These are phyloP conservation scores for Uropsilus gracilis DNA, from an alignment of 2,113 vertebrate genomes.

Conservation along the genomic window DNA sequence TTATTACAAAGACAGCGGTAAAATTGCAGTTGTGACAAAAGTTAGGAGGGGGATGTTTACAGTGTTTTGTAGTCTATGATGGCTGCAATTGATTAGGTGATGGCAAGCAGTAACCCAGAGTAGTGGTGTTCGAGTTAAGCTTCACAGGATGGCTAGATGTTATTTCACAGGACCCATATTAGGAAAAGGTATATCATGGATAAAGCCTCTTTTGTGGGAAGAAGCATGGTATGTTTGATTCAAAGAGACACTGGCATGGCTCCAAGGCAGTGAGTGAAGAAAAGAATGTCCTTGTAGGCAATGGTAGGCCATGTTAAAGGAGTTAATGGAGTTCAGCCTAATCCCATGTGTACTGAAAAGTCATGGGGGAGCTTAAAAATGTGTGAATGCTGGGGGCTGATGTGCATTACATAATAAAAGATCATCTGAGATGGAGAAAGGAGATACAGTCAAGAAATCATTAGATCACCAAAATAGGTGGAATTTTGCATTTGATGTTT, in stretches of 20 bases:
- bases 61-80: not conserved
- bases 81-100: not conserved
- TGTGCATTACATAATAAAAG: not conserved
- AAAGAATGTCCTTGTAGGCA: not conserved
- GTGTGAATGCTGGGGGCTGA: no score
- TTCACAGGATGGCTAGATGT: not conserved
- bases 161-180: not conserved
- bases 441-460: not conserved
- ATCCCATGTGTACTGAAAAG: not conserved
- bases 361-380: not conserved
- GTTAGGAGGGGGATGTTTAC: not conserved
- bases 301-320: not conserved
- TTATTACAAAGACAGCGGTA: not conserved
- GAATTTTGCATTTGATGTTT: not conserved
- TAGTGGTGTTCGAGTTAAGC: not conserved
- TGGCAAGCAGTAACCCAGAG: not conserved
- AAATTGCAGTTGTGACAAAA: not conserved
- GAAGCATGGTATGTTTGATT: not conserved
- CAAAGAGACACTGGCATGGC: not conserved
- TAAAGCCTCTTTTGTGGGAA: not conserved
- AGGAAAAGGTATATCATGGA: not conserved
- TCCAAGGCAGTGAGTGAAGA: not conserved
- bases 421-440: not conserved
- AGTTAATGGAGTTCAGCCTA: not conserved
- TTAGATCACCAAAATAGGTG: not conserved